Conservation (phyloP, 2,797 vertebrate species). For the Denticeps clupeoides region DNA sequence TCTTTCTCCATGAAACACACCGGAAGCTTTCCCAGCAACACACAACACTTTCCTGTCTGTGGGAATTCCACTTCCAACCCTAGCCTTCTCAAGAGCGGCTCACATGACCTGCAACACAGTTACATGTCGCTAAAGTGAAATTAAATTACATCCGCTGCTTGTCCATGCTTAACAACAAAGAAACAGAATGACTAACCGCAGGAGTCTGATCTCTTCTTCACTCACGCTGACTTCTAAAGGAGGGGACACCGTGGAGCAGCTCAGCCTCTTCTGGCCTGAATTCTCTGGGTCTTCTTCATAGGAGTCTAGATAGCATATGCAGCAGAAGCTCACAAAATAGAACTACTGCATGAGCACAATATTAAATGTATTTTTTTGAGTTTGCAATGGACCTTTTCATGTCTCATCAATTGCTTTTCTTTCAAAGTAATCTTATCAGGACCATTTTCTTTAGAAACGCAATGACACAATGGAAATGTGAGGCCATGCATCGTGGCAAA, state of each 20-base stretch:
- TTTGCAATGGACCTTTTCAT: no score
- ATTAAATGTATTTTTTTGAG: neutral
- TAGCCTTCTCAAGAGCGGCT: constrained; percentile 61
- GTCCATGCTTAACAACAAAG: no score
- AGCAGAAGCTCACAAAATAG: neutral
- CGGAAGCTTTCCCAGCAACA: constrained; percentile 78
- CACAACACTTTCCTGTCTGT: constrained; percentile 39
- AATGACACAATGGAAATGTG: no score
- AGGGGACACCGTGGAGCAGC: constrained; percentile 75
- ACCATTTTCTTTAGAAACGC: no score
- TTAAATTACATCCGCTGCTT: no score
- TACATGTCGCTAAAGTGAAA: no score
- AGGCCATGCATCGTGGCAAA: no score
- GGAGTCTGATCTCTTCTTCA: constrained; percentile 77
- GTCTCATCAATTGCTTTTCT: no score
- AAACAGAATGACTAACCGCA: constrained; percentile 58
- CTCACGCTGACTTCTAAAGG: constrained; percentile 76
- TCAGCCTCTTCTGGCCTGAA: constrained; percentile 65
- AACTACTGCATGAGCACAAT: neutral
- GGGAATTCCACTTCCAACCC: constrained; percentile 78
- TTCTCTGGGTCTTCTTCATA: constrained; percentile 68
- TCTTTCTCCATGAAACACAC: constrained; percentile 86
- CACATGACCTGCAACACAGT: constrained; percentile 67
- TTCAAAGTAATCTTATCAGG: no score
- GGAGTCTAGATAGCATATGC: constrained; percentile 61